Base-by-base conservation (phyloP, 2,797 vertebrate genomes). In the Macrochelys suwanniensis region DNA sequence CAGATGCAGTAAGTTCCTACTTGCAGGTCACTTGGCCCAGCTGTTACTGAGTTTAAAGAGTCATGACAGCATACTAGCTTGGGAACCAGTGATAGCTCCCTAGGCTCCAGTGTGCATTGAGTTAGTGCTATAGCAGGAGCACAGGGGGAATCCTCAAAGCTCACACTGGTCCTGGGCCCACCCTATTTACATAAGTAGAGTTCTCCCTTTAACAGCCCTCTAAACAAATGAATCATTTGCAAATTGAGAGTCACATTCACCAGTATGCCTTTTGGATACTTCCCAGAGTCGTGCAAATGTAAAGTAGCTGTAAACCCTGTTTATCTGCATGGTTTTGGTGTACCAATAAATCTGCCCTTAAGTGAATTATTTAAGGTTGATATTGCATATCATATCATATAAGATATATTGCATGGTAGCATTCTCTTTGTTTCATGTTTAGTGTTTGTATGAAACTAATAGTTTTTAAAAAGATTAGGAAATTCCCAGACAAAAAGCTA, bases 181-280 rank as follows among this genome's bases (percentile, higher is more conserved):
- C 50, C 37, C 19, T 53, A 6, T 77, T 77, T 87, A n/a, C 49
- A 7, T 71, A 3, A 26, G 17, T 49, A 45, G 61, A 65, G 37
- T 91, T 47, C n/a, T 89, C 82, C 87, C 91, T 16, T 81, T 94
- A 92, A 80, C 80, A 91, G 68, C 79, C 86, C 94, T 87, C 57
- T 94, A 79, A 96, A 86, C 16, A 50, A 47, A 0, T 57, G 50
- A 42, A 31, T 65, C 7, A 65, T 16, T n/a, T 17, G 33, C 61
- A 65, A n/a, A 65, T n/a, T n/a, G 61, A n/a, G 7, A 80, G 79
- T 82, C 84, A 47, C 42, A 23, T 21, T 94, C 89, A 31, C 78
- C 49, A 76, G 51, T 1, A 0, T 57, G n/a, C 7, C 53, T 65
- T 87, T 90, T 90, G 78, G 59, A 56, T 78, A 3, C 49, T 90